Percentiles rank a stretch among this genome's conserved stretches.
Conservation (phyloP, 2,888 invertebrate species). For the Gisinianus flammeolus region DNA sequence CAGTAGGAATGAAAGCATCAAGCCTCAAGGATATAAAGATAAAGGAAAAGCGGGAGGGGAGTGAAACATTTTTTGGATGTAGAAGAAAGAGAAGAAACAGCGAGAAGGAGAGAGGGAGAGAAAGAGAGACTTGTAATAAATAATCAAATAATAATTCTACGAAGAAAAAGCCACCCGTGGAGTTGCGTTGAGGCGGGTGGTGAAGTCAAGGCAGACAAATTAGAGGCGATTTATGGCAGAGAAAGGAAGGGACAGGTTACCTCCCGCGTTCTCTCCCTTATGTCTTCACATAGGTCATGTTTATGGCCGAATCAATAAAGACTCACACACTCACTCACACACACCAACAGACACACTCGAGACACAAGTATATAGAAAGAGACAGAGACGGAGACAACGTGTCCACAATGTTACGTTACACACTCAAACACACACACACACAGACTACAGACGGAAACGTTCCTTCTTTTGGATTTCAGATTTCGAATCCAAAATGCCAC, state of each 20-base stretch:
- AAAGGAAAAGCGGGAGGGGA: not conserved
- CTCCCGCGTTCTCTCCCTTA: constrained; percentile 15
- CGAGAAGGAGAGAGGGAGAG: not conserved
- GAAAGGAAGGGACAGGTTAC: constrained; percentile 26
- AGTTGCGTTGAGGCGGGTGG: constrained; percentile 15
- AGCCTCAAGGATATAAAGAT: not conserved
- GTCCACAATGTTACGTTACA: too few relatives aligned
- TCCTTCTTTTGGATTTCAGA: not conserved
- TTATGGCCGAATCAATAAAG: constrained; percentile 28
- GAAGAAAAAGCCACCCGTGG: constrained; percentile 11
- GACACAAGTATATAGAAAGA: too few relatives aligned
- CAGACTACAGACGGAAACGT: not conserved
- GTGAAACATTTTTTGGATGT: not conserved
- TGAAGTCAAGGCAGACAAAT: constrained; percentile 32
- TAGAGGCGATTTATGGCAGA: constrained; percentile 38
- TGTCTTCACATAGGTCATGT: constrained; percentile 31
- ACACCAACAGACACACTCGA: too few relatives aligned
- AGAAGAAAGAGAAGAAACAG: not conserved
- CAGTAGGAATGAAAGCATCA: not conserved
- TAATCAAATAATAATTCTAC: constrained; percentile 34
- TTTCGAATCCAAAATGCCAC: too few relatives aligned
- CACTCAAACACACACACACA: too few relatives aligned
- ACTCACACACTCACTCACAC: not conserved
- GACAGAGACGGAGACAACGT: too few relatives aligned
- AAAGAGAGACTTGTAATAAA: constrained; percentile 10